Conservation (phyloP, 2,113 vertebrate species). For the Amphiprion percula region DNA sequence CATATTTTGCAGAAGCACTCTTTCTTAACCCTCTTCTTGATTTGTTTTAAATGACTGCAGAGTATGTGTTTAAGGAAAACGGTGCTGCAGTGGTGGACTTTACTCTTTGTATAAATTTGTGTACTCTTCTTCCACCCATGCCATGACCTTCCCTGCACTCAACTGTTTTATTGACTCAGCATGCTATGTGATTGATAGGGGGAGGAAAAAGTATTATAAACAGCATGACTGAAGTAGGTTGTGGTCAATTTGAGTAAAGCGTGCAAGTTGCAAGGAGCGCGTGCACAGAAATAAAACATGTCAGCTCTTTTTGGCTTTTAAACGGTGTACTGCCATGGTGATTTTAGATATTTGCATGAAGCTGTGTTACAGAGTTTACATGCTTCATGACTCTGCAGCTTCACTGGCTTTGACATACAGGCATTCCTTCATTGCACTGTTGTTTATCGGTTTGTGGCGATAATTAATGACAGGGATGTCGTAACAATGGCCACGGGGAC, state of each 20-base stretch:
- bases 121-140: conserved; percentile 30
- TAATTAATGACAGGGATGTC: conserved; percentile 65
- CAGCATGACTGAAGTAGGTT: not conserved
- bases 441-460: conserved; percentile 41
- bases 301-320: not conserved
- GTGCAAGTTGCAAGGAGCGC: not conserved
- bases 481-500: conserved; percentile 53
- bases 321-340: not conserved
- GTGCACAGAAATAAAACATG: not conserved
- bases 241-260: not conserved
- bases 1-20: not conserved
- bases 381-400: conserved; percentile 25
- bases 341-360: not conserved
- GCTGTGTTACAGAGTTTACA: conserved; percentile 15
- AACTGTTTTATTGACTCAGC: conserved; percentile 48
- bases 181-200: conserved; percentile 28
- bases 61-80: conserved; percentile 4
- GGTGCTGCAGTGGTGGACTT: conserved; percentile 42
- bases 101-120: conserved; percentile 62
- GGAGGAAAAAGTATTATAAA: not conserved
- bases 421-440: conserved; percentile 26
- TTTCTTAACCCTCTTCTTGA: not conserved
- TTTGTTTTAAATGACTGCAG: not conserved
- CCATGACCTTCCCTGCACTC: conserved; percentile 18
- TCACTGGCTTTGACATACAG: conserved; percentile 37